phyloP scores from a whole-genome alignment of 2,113 vertebrate genomes.

The Anguilla rostrata region DNA sequence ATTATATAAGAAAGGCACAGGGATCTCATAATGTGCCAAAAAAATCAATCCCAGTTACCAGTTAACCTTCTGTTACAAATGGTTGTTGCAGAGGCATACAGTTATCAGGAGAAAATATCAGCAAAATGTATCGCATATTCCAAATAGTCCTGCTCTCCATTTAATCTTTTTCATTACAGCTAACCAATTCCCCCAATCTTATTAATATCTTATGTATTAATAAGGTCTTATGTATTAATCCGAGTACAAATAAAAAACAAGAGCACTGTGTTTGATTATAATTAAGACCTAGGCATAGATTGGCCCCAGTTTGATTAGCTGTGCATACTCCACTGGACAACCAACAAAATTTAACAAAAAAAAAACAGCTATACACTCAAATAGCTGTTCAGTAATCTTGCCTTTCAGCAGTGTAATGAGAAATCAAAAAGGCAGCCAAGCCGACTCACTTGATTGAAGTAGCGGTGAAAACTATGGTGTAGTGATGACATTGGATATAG shows the following conservation, averaged over 20 bases:
- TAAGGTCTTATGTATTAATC: conserved; percentile 36
- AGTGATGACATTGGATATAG: background rate
- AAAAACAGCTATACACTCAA: background rate
- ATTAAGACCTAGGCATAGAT: conserved; percentile 35
- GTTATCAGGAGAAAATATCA: conserved; percentile 23
- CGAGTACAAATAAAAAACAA: conserved; percentile 25
- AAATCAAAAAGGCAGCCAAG: background rate
- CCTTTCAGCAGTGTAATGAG: background rate
- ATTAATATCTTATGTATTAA: conserved; percentile 23
- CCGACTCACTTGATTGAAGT: background rate
- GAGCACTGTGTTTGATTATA: conserved; percentile 32
- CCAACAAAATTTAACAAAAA: conserved; percentile 7
- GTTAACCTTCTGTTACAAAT: background rate
- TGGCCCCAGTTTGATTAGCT: conserved; percentile 31
- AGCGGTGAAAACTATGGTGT: background rate
- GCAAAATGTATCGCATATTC: background rate
- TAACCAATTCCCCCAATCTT: conserved; percentile 21
- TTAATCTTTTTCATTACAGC: conserved; percentile 33
- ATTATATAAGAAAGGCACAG: no score
- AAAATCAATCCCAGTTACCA: conserved; percentile 3
- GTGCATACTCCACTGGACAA: conserved; percentile 24
- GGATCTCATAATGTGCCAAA: background rate
- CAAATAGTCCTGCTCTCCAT: conserved; percentile 12
- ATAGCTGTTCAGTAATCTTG: background rate
- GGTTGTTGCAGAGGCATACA: conserved; percentile 22